Base-by-base conservation (phyloP, 35 echinoderm and acorn worm genomes). In the Apostichopus parvimensis region DNA sequence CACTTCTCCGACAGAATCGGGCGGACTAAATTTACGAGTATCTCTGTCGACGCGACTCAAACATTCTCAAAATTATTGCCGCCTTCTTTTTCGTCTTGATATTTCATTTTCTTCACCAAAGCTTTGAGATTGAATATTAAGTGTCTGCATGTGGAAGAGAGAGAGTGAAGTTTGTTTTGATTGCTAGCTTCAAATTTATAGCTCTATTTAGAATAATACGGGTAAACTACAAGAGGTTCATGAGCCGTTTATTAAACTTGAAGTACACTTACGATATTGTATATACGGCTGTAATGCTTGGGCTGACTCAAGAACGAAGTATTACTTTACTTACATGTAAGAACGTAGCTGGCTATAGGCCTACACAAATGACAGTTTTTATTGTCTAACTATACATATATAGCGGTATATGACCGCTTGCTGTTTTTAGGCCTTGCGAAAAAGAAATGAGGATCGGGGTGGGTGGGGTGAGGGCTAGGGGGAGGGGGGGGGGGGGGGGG, bases 121-220 rank as follows among this genome's bases (percentile, higher is more conserved):
- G 11, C 18, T 18, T 18, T 18, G 64, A 68, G 64, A 68, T 68
- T 68, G 64, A 68, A 68, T 68, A 68, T 68, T 68, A 68, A 68
- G 64, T 68, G 64, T 68, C 64, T 14, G 64, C 5, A 18, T 45
- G 34, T 45, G 34, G 34, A 45, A 45, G 34, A 68, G 64, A 68
- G 64, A 18, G 64, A 18, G 64, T 82, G 55, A 54, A 53, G 79
- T 13, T 56, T 82, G 79, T 82, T 82, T 82, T 56, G 79, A 82
- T 82, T 82, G 15, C 79, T 53, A 55, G 79, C 54, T 53, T 82
- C 55, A 54, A 82, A 82, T 82, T 82, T 82, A 82, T 82, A n/a
- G 52, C 79, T 82, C 55, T 82, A 34, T 80, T 68, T 68, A 68
- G 64, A 68, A 68, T 11, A 68, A 68, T 68, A 68, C 18, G 64